These are phyloP conservation scores for Dasyornis broadbenti DNA, from an alignment of 2,113 vertebrate genomes.

Conservation along the genomic window DNA sequence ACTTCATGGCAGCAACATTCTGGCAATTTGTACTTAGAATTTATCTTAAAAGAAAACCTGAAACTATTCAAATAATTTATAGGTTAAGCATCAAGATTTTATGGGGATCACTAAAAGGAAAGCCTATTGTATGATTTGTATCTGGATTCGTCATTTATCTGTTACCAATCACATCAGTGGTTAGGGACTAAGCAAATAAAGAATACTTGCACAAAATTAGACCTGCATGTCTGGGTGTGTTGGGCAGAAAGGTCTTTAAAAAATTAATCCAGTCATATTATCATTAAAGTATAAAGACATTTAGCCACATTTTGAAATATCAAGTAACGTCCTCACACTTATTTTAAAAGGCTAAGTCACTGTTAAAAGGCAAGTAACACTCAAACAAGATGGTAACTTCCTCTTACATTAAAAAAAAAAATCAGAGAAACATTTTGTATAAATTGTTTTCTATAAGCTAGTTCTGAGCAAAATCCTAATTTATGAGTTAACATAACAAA, in stretches of 20 bases:
- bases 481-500: background rate
- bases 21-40: background rate
- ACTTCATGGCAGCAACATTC: background rate
- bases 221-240: background rate
- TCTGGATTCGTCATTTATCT: background rate
- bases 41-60: background rate
- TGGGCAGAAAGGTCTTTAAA: background rate
- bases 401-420: background rate
- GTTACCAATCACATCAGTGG: background rate
- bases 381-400: background rate
- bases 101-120: background rate
- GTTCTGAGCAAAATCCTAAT: background rate
- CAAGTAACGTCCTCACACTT: background rate
- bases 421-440: background rate
- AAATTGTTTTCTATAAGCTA: background rate
- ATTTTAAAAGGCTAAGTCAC: background rate
- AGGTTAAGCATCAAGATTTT: background rate
- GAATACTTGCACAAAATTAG: background rate
- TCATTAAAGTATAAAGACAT: background rate
- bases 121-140: background rate
- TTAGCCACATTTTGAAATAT: background rate
- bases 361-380: background rate
- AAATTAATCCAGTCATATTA: background rate
- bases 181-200: background rate
- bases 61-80: background rate